Conservation (phyloP, 2,113 vertebrate genomes). For the Perognathus longimembris region DNA sequence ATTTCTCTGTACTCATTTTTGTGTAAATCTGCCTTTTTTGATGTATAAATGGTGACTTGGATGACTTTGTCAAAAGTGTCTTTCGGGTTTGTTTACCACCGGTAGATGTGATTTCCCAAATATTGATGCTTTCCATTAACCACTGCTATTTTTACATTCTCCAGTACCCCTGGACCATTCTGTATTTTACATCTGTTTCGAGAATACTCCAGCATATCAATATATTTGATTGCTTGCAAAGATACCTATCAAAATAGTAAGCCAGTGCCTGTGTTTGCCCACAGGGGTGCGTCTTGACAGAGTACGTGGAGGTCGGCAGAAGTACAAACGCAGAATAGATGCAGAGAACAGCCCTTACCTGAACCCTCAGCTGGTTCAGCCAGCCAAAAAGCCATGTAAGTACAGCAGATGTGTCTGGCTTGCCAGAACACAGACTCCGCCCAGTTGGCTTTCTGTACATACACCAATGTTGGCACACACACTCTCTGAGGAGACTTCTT, state of each 20-base stretch:
- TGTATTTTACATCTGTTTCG: background rate
- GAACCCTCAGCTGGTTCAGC: slow-evolving; percentile 98
- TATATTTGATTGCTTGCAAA: background rate
- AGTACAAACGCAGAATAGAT: slow-evolving; percentile 99
- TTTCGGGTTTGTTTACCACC: background rate
- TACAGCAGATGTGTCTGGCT: slow-evolving; percentile 59
- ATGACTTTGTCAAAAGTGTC: background rate
- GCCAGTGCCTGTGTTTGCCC: slow-evolving; percentile 76
- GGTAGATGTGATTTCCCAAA: background rate
- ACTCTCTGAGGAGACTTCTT: background rate
- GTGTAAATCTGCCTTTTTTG: background rate
- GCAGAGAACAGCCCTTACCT: slow-evolving; percentile 99
- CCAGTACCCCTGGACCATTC: background rate
- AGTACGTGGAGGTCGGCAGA: slow-evolving; percentile 98
- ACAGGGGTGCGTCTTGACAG: slow-evolving; percentile 98
- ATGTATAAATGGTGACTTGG: background rate
- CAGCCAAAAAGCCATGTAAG: slow-evolving; percentile 99
- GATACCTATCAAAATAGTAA: slow-evolving; percentile 55
- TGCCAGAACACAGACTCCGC: background rate
- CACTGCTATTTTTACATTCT: background rate
- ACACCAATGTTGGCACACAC: background rate
- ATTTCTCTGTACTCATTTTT: background rate
- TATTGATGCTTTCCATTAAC: background rate
- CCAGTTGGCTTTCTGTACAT: background rate
- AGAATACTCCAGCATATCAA: fast-evolving